Base-by-base conservation (phyloP, 2,797 vertebrate genomes). In the Columba guinea region DNA sequence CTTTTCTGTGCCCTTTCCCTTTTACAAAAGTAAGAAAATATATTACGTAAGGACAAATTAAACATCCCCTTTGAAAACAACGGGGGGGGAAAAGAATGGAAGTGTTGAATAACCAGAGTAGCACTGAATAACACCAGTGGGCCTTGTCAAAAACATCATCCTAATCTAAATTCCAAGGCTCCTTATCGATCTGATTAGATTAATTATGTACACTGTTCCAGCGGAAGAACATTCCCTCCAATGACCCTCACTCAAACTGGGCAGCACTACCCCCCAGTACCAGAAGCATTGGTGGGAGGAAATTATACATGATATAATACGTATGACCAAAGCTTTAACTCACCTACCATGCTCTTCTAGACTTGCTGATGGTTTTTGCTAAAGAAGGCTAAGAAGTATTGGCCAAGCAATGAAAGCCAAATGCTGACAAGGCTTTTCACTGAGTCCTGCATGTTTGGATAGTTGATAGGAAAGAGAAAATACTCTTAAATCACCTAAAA, bases 1-100 rank as follows among this genome's bases (percentile, higher is more conserved):
- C 87, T 89, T 81, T 87, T 94, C 75, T 92, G 20, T 83, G 71
- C 48, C 49, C 56, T 94, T 89, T 87, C 91, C 79, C 91, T 87
- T 83, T 89, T 32, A 60, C 52, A 74, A 23, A 91, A 73, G 28
- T 35, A 81, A 89, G 30, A 49, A 79, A 92, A 91, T 7, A n/a
- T 7, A 81, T 67, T 74, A 35, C 5, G 0, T 35, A 83, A 86
- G 41, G 41, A 80, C 11, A 81, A 75, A 90, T 62, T n/a, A 21
- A 75, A 83, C 85, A 80, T 37, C 39, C 35, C n/a, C 24, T 60
- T 84, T 68, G 71, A 73, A 79, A 94, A 56, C 19, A 79, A 81
- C 3, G 7, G 3, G 3, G 7, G 3, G 3, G 5, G 7, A 3
- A 16, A 19, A 59, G 34, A 13, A 46, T 46, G 18, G 44, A 46